These are phyloP conservation scores for Neoaliturus tenellus DNA, from an alignment of 2,888 invertebrate genomes.

Conservation along the genomic window DNA sequence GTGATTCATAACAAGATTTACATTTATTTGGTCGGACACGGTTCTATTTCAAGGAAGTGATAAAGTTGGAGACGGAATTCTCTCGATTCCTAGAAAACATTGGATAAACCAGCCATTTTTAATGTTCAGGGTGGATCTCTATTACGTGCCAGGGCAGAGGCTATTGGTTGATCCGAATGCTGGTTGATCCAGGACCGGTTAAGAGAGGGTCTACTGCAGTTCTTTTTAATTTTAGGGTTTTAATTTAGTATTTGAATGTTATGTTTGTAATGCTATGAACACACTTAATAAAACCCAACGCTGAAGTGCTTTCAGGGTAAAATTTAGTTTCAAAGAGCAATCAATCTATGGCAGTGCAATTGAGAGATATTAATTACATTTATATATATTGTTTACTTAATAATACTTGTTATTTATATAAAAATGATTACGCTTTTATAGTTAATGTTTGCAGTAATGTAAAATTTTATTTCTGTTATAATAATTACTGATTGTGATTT, in stretches of 20 bases:
- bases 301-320: background rate
- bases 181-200: too few species aligned
- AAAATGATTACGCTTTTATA: slow-evolving; percentile 2
- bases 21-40: too few species aligned
- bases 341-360: background rate
- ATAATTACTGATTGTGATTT: background rate
- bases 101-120: too few species aligned
- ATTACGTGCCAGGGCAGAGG: too few species aligned
- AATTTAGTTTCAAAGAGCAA: background rate
- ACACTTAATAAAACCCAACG: background rate
- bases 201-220: too few species aligned
- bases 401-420: background rate
- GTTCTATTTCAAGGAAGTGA: too few species aligned
- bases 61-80: too few species aligned
- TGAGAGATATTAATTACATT: background rate
- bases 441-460: background rate
- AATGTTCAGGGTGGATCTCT: too few species aligned
- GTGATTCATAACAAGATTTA: too few species aligned
- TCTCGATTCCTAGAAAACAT: too few species aligned
- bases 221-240: background rate
- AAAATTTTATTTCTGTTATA: slow-evolving; percentile 4
- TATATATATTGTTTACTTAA: background rate
- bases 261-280: background rate
- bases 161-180: too few species aligned
- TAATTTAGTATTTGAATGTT: background rate